A percentile compares a stretch with the other conserved stretches of the same genome.
Evolutionary conservation across 2,888 invertebrate species (phyloP).

Genomic region (Athrips mouffetella): DNA sequence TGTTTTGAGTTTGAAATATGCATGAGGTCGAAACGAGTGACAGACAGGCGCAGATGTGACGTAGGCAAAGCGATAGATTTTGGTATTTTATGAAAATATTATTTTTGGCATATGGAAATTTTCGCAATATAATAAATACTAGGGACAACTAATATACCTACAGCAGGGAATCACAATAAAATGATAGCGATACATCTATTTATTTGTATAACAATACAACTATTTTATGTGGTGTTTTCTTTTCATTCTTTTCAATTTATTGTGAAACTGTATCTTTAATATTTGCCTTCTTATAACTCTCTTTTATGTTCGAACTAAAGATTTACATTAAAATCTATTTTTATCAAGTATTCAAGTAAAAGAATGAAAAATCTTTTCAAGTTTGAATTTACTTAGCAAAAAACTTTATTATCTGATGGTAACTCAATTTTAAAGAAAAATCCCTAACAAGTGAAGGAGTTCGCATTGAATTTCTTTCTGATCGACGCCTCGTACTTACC

Average conservation of each 20-base stretch:
- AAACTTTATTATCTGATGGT: background rate
- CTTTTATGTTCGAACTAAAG: too few relatives aligned
- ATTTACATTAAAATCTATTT: too few relatives aligned
- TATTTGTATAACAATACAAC: too few relatives aligned
- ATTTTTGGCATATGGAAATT: background rate
- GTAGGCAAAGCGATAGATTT: constrained; percentile 1
- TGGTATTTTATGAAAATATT: background rate
- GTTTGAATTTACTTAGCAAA: background rate
- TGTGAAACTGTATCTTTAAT: too few relatives aligned
- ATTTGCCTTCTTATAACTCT: too few relatives aligned
- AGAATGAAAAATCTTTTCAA: background rate
- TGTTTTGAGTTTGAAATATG: constrained; percentile 13
- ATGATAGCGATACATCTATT: too few relatives aligned
- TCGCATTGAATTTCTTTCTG: constrained; percentile 41
- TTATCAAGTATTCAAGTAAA: background rate
- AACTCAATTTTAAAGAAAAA: constrained; percentile 19
- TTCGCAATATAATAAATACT: too few relatives aligned
- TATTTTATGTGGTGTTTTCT: too few relatives aligned
- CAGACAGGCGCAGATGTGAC: constrained; percentile 6
- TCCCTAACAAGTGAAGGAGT: constrained; percentile 9
- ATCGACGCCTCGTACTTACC: too few relatives aligned
- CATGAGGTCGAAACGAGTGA: constrained; percentile 1
- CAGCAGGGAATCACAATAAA: too few relatives aligned
- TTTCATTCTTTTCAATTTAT: too few relatives aligned
- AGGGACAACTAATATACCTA: too few relatives aligned